Percentiles rank a stretch among this genome's conserved stretches.
Conservation (phyloP, 2,888 invertebrate genomes). For the Andrena bucephala region DNA sequence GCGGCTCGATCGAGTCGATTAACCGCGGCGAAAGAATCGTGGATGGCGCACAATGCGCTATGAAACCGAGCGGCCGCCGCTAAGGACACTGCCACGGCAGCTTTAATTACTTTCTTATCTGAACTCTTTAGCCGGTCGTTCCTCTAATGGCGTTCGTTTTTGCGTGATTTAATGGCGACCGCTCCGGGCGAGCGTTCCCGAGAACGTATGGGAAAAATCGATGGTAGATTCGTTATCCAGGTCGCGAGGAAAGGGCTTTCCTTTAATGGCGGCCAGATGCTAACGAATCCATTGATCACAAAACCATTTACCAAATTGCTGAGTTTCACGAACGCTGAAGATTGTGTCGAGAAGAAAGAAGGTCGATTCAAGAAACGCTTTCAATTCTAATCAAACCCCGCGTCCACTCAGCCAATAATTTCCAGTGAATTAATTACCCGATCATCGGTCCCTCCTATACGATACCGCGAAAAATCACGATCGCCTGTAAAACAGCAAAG, state of each 20-base stretch:
- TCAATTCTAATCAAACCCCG: no score
- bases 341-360: no score
- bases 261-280: not conserved
- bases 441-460: not conserved
- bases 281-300: constrained; percentile 37
- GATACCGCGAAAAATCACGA: constrained; percentile 8
- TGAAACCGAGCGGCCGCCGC: constrained; percentile 48
- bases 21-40: constrained; percentile 46
- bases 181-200: constrained; percentile 38
- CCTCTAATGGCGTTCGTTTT: constrained; percentile 61
- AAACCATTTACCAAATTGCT: not conserved
- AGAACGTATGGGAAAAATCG: constrained; percentile 55
- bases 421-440: not conserved
- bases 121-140: constrained; percentile 50
- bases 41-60: constrained; percentile 52
- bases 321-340: not conserved
- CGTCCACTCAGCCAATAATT: not conserved
- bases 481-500: constrained; percentile 5
- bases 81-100: constrained; percentile 52
- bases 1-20: constrained; percentile 57
- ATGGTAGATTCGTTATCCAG: constrained; percentile 43
- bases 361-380: no score
- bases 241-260: constrained; percentile 20
- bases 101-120: constrained; percentile 63
- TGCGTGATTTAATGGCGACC: constrained; percentile 58